phyloP scores from a whole-genome alignment of 1,140 invertebrate genomes.

The Bombus balteatus region DNA sequence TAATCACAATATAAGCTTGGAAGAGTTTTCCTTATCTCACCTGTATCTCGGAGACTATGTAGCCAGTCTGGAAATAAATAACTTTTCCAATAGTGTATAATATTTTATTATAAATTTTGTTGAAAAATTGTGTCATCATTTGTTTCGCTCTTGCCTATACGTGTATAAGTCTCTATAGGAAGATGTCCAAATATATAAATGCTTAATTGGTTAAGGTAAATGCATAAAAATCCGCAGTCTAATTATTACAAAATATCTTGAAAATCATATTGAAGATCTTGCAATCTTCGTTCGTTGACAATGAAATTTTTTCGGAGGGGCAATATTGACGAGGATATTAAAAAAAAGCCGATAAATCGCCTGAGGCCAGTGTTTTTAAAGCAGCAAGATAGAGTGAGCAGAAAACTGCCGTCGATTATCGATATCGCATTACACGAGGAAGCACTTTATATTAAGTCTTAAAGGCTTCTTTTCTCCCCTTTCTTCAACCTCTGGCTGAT shows the following conservation, averaged over 20 bases:
- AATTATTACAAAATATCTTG: neutral
- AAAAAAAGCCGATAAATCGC: slow-evolving; percentile 65
- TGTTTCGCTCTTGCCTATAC: too few relatives aligned
- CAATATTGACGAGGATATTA: slow-evolving; percentile 61
- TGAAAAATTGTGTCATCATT: too few relatives aligned
- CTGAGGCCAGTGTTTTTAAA: slow-evolving; percentile 63
- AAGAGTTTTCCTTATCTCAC: too few relatives aligned
- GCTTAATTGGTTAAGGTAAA: neutral
- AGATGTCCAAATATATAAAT: too few relatives aligned
- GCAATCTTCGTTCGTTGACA: neutral
- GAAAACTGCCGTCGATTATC: slow-evolving; percentile 61
- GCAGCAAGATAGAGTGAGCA: slow-evolving; percentile 64
- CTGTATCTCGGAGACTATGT: too few relatives aligned
- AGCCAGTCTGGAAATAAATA: too few relatives aligned
- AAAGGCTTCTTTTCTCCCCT: slow-evolving; percentile 25
- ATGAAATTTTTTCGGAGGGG: slow-evolving; percentile 2
- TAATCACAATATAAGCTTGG: too few relatives aligned
- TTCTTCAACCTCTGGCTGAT: neutral
- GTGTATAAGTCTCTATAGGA: too few relatives aligned
- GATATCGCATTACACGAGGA: slow-evolving; percentile 73
- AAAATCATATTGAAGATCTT: neutral
- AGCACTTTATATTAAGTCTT: slow-evolving; percentile 72
- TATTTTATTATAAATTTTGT: too few relatives aligned
- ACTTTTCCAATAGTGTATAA: too few relatives aligned
- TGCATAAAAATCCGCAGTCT: neutral